Percentiles rank a stretch among this genome's conserved stretches.
These are phyloP conservation scores for Epistrophe grossulariae DNA, from an alignment of 2,888 invertebrate species.

Conservation along the genomic window DNA sequence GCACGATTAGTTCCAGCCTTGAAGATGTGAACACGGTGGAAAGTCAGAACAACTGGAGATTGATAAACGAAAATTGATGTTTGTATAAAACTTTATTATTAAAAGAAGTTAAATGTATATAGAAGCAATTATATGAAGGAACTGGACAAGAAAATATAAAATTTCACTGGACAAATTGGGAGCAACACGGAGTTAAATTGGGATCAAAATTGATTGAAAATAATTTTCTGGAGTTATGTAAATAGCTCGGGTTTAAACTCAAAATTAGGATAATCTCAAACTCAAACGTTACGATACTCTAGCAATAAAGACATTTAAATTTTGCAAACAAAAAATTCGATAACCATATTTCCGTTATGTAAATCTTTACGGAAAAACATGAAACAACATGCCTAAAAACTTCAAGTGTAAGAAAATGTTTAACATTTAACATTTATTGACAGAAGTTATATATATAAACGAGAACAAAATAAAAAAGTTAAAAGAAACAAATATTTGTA, in stretches of 20 bases:
- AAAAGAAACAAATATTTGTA: neutral
- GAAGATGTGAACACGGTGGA: neutral
- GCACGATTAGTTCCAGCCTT: neutral
- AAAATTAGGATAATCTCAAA: too few species aligned
- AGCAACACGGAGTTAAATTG: too few species aligned
- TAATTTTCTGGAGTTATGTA: too few species aligned
- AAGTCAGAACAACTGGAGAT: neutral
- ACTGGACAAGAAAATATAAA: neutral
- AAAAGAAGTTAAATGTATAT: neutral
- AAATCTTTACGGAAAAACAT: too few species aligned
- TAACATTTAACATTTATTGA: neutral
- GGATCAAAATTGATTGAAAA: too few species aligned
- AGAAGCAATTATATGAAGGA: neutral
- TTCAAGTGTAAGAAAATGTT: neutral
- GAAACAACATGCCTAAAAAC: too few species aligned
- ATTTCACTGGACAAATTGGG: neutral
- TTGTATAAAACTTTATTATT: neutral
- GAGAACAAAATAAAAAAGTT: neutral
- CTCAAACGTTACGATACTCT: too few species aligned
- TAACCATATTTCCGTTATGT: too few species aligned
- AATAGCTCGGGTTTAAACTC: too few species aligned
- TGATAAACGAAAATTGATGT: neutral
- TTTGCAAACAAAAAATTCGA: too few species aligned
- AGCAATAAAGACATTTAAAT: too few species aligned
- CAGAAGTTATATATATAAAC: neutral